Base-by-base conservation (phyloP, 2,113 vertebrate genomes). In the Corythoichthys haematopterus region DNA sequence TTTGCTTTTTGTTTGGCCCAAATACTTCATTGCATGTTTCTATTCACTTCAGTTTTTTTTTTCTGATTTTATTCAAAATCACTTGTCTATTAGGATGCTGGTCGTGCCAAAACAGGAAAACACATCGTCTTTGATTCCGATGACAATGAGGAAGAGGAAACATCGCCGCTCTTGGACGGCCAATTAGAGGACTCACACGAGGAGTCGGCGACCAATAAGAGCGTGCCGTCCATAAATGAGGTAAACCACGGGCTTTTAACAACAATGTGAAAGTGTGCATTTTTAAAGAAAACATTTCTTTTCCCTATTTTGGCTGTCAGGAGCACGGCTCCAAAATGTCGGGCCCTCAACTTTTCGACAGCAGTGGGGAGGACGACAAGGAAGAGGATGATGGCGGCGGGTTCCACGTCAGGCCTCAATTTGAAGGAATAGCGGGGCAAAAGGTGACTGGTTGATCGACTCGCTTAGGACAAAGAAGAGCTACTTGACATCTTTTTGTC, bases 331-430 rank as follows among this genome's bases (percentile, higher is more conserved):
- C 63, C 70, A 73, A 72, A 59, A 79, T 65, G 53, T 52, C 79
- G 0, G 88, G 67, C 0, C 69, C 89, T 71, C 93, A 79, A 69
- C 87, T 99, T 40, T 98, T 98, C 81, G 90, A 89, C 8, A 92
- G 89, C 86, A 94, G 92, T 0, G 93, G 93, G 14, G 88, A 93
- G 2, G 91, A 88, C 2, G 86, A 74, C 1, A 79, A 84, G 0
- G 92, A 91, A 7, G 88, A 92, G 8, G 46, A 82, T 4, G 90
- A 90, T 3, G 66, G 80, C 8, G 67, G 64, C 45, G 89, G 91
- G 59, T 98, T 98, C 84, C 86, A 91, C 84, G 91, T 97, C 80
- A 95, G 95, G 73, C 94, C 95, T 66, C 93, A 98, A 79, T 99
- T 96, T 91, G 94, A 98, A 88, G 97, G 97, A 74, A 91, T 71